A percentile compares a stretch with the other conserved stretches of the same genome.
Conservation (phyloP, 2,888 invertebrate species). For the Lagria hirta region DNA sequence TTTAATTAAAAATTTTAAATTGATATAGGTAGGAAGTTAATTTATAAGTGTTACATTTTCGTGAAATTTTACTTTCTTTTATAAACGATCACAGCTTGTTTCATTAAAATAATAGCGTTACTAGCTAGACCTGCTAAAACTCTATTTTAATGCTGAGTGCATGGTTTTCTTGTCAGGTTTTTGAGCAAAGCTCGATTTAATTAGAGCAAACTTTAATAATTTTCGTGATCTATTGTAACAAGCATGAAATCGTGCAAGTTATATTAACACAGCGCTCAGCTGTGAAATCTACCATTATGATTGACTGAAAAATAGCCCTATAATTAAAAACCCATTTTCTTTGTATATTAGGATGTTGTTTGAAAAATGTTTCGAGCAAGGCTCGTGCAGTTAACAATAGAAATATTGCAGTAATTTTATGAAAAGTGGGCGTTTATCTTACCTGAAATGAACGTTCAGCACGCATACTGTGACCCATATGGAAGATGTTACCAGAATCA, state of each 20-base stretch:
- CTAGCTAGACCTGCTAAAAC: too few species aligned
- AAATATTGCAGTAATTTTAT: slow-evolving; percentile 9
- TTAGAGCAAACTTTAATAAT: too few species aligned
- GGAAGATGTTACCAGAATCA: slow-evolving; percentile 92
- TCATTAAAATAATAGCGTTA: too few species aligned
- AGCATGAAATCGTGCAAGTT: slow-evolving; percentile 7
- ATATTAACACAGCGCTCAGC: neutral
- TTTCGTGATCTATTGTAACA: too few species aligned
- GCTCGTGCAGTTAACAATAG: slow-evolving; percentile 17
- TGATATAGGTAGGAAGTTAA: too few species aligned
- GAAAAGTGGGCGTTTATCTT: slow-evolving; percentile 30
- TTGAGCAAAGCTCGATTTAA: too few species aligned
- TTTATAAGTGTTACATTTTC: too few species aligned
- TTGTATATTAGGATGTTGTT: neutral
- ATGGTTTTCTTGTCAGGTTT: too few species aligned
- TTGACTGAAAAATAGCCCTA: slow-evolving; percentile 2
- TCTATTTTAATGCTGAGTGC: too few species aligned
- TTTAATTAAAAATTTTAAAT: too few species aligned
- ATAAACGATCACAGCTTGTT: too few species aligned
- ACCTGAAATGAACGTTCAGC: slow-evolving; percentile 91
- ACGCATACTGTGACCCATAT: slow-evolving; percentile 95
- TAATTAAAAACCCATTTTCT: slow-evolving; percentile 16
- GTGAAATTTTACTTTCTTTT: too few species aligned
- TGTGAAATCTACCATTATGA: slow-evolving; percentile 4
- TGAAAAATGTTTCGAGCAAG: slow-evolving; percentile 2